Conservation (phyloP, 1,140 invertebrate species). For the Lutraria rhynchaena region DNA sequence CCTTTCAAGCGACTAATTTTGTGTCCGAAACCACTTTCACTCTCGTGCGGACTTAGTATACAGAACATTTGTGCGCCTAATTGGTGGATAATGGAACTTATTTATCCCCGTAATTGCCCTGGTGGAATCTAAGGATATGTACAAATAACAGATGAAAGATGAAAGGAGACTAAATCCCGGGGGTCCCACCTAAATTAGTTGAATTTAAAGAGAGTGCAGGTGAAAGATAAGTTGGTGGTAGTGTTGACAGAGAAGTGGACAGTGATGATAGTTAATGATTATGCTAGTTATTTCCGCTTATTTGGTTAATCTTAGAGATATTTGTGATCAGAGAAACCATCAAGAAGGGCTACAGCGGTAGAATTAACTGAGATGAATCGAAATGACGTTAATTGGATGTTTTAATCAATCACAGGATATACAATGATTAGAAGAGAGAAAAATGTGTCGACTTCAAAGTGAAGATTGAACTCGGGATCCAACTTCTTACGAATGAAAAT, state of each 20-base stretch:
- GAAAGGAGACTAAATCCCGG: constrained; percentile 51
- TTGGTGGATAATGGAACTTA: constrained; percentile 58
- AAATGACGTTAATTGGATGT: too few relatives aligned
- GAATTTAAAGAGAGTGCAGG: constrained; percentile 29
- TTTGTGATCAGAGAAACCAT: neutral
- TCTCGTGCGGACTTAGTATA: constrained; percentile 39
- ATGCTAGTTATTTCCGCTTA: constrained; percentile 28
- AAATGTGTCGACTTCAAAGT: too few relatives aligned
- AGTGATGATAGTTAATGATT: constrained; percentile 15
- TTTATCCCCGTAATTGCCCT: constrained; percentile 56
- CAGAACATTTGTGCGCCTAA: constrained; percentile 46
- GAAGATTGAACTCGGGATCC: too few relatives aligned
- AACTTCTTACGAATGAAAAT: too few relatives aligned
- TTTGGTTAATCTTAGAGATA: neutral
- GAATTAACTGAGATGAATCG: too few relatives aligned
- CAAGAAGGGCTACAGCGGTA: too few relatives aligned
- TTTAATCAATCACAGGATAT: too few relatives aligned
- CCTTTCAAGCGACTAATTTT: constrained; percentile 50
- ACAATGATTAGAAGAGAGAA: too few relatives aligned
- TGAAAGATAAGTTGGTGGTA: constrained; percentile 22
- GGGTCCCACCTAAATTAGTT: constrained; percentile 47
- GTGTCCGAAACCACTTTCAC: constrained; percentile 47
- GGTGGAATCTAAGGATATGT: constrained; percentile 35
- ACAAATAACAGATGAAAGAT: constrained; percentile 48
- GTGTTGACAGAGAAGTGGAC: neutral